phyloP scores from a whole-genome alignment of 2,888 invertebrate genomes.

The Flexamia atlantica region DNA sequence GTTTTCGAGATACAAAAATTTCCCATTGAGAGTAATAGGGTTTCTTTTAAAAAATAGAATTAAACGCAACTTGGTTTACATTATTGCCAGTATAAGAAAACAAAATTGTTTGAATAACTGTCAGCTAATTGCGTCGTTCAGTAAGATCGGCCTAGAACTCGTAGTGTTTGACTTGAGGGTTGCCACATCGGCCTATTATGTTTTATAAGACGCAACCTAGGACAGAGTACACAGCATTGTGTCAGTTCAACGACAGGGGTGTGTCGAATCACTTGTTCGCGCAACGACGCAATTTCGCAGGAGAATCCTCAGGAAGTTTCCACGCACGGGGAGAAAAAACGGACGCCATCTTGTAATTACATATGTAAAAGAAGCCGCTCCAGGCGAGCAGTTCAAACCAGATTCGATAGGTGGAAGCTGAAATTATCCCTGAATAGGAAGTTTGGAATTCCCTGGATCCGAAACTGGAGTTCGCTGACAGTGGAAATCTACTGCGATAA shows the following conservation, averaged over 20 bases:
- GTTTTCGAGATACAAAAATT: too few species aligned
- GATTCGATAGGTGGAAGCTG: not conserved
- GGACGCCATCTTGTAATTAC: constrained; percentile 32
- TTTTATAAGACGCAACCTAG: not conserved
- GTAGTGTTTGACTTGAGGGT: not conserved
- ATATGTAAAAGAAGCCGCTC: constrained; percentile 22
- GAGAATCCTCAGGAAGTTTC: constrained; percentile 11
- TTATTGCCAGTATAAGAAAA: too few species aligned
- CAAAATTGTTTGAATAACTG: too few species aligned
- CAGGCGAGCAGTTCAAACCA: constrained; percentile 4
- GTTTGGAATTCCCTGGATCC: constrained; percentile 9
- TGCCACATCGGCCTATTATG: not conserved
- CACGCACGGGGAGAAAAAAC: not conserved
- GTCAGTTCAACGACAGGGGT: not conserved
- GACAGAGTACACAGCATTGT: constrained; percentile 9
- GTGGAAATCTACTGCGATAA: not conserved
- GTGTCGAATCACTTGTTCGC: not conserved
- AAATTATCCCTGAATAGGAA: not conserved
- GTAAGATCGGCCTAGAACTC: too few species aligned
- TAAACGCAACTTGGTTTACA: too few species aligned
- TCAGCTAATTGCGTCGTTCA: too few species aligned
- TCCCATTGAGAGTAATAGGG: too few species aligned
- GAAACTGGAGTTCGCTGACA: not conserved
- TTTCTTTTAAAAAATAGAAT: too few species aligned
- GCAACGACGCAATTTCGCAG: constrained; percentile 1